These are phyloP conservation scores for Halocynthia aurantium DNA, from an alignment of 23 tunicate species.

Conservation along the genomic window DNA sequence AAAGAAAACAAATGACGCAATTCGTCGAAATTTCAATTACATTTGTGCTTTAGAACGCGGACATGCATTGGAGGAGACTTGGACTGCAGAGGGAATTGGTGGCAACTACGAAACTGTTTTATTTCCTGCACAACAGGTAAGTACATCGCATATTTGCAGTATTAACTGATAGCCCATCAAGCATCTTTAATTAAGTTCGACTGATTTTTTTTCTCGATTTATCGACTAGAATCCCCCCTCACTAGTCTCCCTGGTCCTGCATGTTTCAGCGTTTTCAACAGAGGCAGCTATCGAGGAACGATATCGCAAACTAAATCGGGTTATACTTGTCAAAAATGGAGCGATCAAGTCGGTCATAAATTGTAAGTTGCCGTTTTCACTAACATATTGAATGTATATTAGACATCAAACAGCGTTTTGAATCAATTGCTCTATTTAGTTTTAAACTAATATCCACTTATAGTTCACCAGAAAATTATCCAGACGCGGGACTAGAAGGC, in stretches of 20 bases:
- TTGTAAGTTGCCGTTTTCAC: constrained; percentile 21
- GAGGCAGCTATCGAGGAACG: constrained; percentile 41
- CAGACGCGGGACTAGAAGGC: constrained; percentile 22
- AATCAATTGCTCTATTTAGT: not conserved
- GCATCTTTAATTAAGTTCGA: no score
- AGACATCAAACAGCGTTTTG: no score
- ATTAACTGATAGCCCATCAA: not conserved
- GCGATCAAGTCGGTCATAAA: constrained; percentile 24
- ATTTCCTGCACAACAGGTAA: not conserved
- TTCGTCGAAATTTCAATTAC: no score
- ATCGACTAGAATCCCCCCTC: no score
- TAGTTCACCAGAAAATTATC: constrained; percentile 21
- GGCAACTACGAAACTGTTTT: not conserved
- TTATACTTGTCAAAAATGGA: constrained; percentile 38
- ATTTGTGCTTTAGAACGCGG: not conserved
- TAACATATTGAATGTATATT: no score
- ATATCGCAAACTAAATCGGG: constrained; percentile 26
- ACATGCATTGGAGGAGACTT: not conserved
- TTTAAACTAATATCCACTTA: not conserved
- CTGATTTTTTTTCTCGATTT: no score
- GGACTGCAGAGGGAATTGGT: not conserved
- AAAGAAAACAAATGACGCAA: no score
- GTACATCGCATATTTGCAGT: not conserved
- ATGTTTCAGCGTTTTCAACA: not conserved
- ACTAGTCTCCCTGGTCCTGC: no score